A percentile compares a stretch with the other conserved stretches of the same genome.
Evolutionary conservation across 2,113 vertebrate species (phyloP).

Genomic region (Hemiprocne comata): DNA sequence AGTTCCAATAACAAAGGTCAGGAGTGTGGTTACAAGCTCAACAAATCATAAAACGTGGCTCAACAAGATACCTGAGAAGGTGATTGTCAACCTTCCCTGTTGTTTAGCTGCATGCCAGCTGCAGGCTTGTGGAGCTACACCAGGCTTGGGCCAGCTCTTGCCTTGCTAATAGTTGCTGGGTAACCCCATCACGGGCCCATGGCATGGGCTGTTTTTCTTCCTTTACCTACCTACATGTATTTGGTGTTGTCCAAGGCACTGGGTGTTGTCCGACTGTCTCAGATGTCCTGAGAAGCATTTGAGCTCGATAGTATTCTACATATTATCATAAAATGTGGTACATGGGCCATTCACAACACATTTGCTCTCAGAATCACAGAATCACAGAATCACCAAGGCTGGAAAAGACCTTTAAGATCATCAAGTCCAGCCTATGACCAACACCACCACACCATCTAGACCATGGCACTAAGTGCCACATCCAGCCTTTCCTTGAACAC

Average conservation of each 20-base stretch:
- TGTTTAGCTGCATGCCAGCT: neutral
- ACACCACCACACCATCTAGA: too few relatives aligned
- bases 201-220: accelerated
- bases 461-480: too few relatives aligned
- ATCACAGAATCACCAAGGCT: too few relatives aligned
- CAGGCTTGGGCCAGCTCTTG: neutral
- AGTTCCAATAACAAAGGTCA: neutral
- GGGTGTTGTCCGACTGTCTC: neutral
- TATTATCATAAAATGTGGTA: neutral
- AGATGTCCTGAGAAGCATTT: neutral
- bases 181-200: neutral
- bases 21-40: neutral
- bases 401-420: too few relatives aligned
- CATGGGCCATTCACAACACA: neutral
- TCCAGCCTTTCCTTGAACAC: too few relatives aligned
- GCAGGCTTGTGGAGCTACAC: neutral
- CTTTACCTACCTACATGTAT: neutral
- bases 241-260: neutral
- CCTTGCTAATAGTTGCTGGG: neutral
- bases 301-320: neutral
- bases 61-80: neutral
- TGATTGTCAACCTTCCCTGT: accelerated
- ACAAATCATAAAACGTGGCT: neutral
- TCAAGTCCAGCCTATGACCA: too few relatives aligned
- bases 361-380: too few relatives aligned